phyloP scores from a whole-genome alignment of 1,140 invertebrate species.

The Argopecten irradians region DNA sequence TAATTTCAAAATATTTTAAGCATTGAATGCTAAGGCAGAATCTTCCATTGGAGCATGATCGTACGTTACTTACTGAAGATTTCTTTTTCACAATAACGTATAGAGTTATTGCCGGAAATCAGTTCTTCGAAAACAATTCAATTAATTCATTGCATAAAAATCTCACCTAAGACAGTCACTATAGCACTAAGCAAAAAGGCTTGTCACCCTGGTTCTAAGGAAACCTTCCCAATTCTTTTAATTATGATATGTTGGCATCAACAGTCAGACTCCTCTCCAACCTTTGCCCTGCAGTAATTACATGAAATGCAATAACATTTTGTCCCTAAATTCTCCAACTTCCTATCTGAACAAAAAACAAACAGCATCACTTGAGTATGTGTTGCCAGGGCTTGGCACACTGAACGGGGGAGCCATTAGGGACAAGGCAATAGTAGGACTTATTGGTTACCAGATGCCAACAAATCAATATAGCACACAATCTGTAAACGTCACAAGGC shows the following conservation, averaged over 20 bases:
- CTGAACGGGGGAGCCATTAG: neutral
- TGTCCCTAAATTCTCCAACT: neutral
- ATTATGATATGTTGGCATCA: neutral
- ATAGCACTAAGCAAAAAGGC: neutral
- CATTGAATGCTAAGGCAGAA: neutral
- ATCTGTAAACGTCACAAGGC: neutral
- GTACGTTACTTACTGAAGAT: neutral
- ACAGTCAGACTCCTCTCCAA: neutral
- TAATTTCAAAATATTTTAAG: neutral
- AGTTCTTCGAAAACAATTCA: neutral
- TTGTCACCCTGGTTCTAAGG: neutral
- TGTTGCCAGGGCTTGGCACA: neutral
- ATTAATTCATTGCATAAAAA: neutral
- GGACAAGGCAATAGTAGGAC: neutral
- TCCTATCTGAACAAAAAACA: conserved; percentile 16
- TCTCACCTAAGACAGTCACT: neutral
- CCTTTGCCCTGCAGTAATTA: neutral
- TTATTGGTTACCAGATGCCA: conserved; percentile 21
- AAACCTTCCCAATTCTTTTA: neutral
- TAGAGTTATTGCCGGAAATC: neutral
- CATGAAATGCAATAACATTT: neutral
- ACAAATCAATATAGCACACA: neutral
- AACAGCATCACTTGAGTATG: neutral
- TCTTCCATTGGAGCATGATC: neutral
- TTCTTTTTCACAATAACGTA: neutral